phyloP scores from a whole-genome alignment of 1,140 invertebrate species.

The Drosophila subpulchrella region DNA sequence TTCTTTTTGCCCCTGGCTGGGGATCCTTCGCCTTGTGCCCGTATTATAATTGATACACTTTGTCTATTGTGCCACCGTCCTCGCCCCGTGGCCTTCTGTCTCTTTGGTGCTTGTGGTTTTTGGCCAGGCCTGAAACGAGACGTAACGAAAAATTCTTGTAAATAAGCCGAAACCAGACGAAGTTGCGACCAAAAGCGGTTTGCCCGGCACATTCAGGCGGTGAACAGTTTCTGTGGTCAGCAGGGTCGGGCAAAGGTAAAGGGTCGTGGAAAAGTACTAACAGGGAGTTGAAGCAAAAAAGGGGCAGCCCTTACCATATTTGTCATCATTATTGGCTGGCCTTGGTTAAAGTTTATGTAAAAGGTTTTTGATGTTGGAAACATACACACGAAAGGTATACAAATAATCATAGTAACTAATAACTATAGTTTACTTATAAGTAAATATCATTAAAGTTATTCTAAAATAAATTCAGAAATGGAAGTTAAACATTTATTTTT shows the following conservation, averaged over 20 bases:
- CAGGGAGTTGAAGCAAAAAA: slow-evolving; percentile 9
- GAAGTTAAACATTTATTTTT: too few relatives aligned
- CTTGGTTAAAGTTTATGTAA: slow-evolving; percentile 1
- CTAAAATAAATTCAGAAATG: too few relatives aligned
- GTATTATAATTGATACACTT: slow-evolving; percentile 82
- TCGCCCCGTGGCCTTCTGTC: slow-evolving; percentile 1
- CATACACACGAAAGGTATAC: too few relatives aligned
- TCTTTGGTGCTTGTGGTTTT: slow-evolving; percentile 17
- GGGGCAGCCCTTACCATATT: slow-evolving; percentile 6
- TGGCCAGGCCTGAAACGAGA: slow-evolving; percentile 51
- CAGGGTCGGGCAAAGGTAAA: not conserved
- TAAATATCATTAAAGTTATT: not conserved
- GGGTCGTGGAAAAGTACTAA: not conserved
- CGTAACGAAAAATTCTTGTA: slow-evolving; percentile 65
- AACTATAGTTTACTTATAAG: too few relatives aligned
- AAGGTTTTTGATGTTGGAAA: slow-evolving; percentile 7
- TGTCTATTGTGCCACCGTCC: slow-evolving; percentile 44
- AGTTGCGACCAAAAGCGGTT: slow-evolving; percentile 61
- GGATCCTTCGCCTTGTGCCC: slow-evolving; percentile 48
- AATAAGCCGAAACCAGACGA: slow-evolving; percentile 64
- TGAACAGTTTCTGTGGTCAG: slow-evolving; percentile 42
- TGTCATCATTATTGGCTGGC: slow-evolving; percentile 37
- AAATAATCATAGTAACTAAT: not conserved
- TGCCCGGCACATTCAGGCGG: slow-evolving; percentile 28
- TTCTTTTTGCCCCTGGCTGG: not conserved